Evolutionary conservation across 2,113 vertebrate genomes (phyloP), one percentile per base, ranked within the genome.

Genomic region (Mungos mungo): DNA sequence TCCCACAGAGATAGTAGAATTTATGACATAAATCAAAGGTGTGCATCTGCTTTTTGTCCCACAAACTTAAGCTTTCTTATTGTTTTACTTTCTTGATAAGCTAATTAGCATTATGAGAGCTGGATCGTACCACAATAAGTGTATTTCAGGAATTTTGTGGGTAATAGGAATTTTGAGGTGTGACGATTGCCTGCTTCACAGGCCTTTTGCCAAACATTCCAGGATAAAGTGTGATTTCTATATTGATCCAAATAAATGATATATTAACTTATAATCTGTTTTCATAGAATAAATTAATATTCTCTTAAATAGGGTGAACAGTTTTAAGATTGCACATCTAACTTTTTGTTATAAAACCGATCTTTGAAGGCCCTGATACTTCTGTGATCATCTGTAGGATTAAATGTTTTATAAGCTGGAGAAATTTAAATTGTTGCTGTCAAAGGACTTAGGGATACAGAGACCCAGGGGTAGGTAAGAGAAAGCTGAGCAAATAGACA

Each of bases 21-120:
- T 96, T 83, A 68, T 92, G 57, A 93, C 7, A 82, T 81, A 86
- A 96, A 38, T 93, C 21, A 88, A 92, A 85, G 35, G 80, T 86
- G 96, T 94, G 16, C 74, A 88, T 96, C 18, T 0, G 19, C 74
- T 87, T 96, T 95, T 87, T 91, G 45, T 84, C 81, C 74, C 23
- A 72, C 8, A 65, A 79, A 88, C 38, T 90, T 95, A 84, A 82
- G 71, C 57, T 95, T 94, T 81, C 69, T 90, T 82, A 88, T 57
- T 89, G 45, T 88, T 82, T 95, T 45, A 52, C 38, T 95, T 93
- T 97, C 38, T 88, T 90, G 81, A 92, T 95, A 95, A 92, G 60
- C 45, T 87, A 54, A 65, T 84, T 93, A 92, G 23, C 41, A 63
- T 94, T 71, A 71, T n/a, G 11, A 82, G 38, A 93, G 12, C 35